Base-by-base conservation (phyloP, 2,888 invertebrate species). In the Luperina nickerlii region DNA sequence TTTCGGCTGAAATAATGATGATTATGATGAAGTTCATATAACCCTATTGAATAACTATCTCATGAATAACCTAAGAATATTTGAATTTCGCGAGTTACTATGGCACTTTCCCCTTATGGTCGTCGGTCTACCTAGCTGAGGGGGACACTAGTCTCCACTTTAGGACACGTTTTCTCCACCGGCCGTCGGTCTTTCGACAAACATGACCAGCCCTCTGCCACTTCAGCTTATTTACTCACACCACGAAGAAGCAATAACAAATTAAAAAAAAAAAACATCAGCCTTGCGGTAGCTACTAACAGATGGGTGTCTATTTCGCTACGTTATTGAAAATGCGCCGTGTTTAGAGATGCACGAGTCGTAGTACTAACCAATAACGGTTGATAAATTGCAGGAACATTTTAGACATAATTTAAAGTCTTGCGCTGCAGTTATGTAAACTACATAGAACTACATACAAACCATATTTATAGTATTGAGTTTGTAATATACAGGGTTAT, bases 361-460 rank as follows among this genome's bases (percentile, higher is more conserved):
- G 81, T 82, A 51, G 11, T 6, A 15, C 9, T 4, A 67, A 32
- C 60, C 82, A 75, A 67, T 82, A 80, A 67, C 51, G 42, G 32
- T 60, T 80, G 9, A 15, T 82, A 76, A 82, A 75, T 62, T 45
- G 76, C 24, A 45, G 42, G 20, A 82, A 74, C 80, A 67, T 54
- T 76, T 45, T 24, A 27, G 45, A 82, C 42, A 80, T 82, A 45
- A 24, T 66, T 74, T 60, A 81, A 51, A 81, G 42, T 51, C 0
- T 51, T 42, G 13, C 3, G 0, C n/a, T 57, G 81, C 65, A 48
- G n/a, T 38, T 38, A n/a, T 32, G 2, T 32, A 62, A 20, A 51
- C 11, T 32, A 60, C n/a, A 24, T 51, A 68, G 2, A 9, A 45
- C 11, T 24, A 27, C 20, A 27, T 15, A 24, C 11, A 57, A 9